Percentiles rank a stretch among this genome's conserved stretches.
Conservation (phyloP, 92 coral and sea anemone genomes). For the Epizoanthus illoricatus region DNA sequence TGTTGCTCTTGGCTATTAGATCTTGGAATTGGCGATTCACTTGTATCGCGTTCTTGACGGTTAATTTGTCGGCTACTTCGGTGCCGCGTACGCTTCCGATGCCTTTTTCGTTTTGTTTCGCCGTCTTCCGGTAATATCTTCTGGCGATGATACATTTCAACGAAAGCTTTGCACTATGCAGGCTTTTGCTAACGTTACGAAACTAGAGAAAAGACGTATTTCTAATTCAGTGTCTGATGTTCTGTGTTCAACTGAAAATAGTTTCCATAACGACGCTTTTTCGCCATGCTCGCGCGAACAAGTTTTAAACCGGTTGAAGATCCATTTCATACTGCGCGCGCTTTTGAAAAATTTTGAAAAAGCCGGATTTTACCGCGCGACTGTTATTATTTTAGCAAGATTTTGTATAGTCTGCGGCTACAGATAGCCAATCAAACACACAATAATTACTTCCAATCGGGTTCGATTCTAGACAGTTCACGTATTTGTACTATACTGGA, state of each 20-base stretch:
- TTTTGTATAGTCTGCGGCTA: too few species aligned
- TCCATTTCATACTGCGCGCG: slow-evolving; percentile 13
- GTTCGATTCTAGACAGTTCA: too few species aligned
- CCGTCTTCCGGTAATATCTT: slow-evolving; percentile 26
- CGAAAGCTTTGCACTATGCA: not conserved
- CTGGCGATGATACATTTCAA: slow-evolving; percentile 23
- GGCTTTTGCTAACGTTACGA: not conserved
- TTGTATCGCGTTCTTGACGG: slow-evolving; percentile 27
- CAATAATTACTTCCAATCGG: too few species aligned
- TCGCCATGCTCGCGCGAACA: not conserved
- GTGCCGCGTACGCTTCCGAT: slow-evolving; percentile 22
- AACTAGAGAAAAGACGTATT: not conserved
- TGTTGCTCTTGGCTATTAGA: slow-evolving; percentile 2
- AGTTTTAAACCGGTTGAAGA: slow-evolving; percentile 3
- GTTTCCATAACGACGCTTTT: slow-evolving; percentile 25
- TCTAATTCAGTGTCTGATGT: not conserved
- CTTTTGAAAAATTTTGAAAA: not conserved
- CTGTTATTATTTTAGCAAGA: too few species aligned
- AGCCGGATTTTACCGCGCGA: too few species aligned
- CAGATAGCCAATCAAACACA: too few species aligned
- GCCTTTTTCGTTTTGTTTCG: slow-evolving; percentile 28
- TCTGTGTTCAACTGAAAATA: slow-evolving; percentile 2
- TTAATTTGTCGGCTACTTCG: slow-evolving; percentile 10
- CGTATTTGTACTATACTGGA: too few species aligned
- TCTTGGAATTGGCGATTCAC: slow-evolving; percentile 25